These are phyloP conservation scores for Periophthalmus modestus DNA, from an alignment of 2,113 vertebrate genomes.

Conservation along the genomic window DNA sequence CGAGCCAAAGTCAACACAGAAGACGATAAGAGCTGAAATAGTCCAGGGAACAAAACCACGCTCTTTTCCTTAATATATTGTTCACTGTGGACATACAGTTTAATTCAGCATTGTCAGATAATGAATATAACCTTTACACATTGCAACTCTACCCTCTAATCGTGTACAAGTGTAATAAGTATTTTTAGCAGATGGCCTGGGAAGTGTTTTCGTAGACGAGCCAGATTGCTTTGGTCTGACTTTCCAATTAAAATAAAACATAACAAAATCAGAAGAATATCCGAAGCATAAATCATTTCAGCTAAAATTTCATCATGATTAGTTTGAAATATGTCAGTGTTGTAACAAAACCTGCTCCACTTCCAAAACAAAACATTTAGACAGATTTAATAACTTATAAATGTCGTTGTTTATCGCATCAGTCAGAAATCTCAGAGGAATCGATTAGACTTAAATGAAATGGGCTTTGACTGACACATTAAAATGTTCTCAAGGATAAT, in stretches of 20 bases:
- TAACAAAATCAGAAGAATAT: neutral
- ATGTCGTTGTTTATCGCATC: neutral
- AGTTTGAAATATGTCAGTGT: neutral
- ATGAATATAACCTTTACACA: neutral
- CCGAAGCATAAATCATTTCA: neutral
- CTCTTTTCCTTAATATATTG: constrained; percentile 4
- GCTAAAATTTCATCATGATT: neutral
- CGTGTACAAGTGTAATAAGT: neutral
- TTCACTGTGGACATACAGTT: too few species aligned
- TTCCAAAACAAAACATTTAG: neutral
- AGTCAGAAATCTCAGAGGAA: neutral
- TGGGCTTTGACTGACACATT: neutral
- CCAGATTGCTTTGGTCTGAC: constrained; percentile 1
- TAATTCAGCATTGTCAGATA: too few species aligned
- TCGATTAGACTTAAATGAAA: neutral
- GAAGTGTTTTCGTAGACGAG: neutral
- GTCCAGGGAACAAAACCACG: constrained; percentile 26
- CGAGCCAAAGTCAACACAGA: constrained; percentile 21
- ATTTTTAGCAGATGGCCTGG: neutral
- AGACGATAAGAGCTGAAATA: neutral
- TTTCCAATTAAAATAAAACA: neutral
- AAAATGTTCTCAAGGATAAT: neutral
- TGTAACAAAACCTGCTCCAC: neutral
- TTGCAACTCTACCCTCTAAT: neutral
- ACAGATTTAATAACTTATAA: neutral